Evolutionary conservation across 2,797 vertebrate species (phyloP).

Genomic region (Sebastes matsubarae): DNA sequence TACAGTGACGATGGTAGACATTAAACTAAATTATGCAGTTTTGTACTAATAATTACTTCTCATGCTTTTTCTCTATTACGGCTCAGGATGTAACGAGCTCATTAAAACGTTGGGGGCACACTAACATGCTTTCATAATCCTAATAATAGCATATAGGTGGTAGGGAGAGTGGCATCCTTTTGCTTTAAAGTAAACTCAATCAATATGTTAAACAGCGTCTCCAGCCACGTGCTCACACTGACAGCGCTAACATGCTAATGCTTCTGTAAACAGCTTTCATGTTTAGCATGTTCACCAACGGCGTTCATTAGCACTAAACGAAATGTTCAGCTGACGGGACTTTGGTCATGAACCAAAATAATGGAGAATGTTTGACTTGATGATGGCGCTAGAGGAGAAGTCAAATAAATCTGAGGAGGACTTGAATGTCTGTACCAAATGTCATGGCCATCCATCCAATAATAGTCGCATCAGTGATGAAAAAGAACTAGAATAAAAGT

Average conservation of each 20-base stretch:
- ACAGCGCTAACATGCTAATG: too few relatives aligned
- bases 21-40: neutral
- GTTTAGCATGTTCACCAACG: neutral
- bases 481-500: too few relatives aligned
- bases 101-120: neutral
- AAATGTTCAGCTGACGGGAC: neutral
- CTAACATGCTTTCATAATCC: too few relatives aligned
- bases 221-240: too few relatives aligned
- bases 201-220: too few relatives aligned
- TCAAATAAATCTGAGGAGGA: neutral
- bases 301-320: neutral
- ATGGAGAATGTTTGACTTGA: neutral
- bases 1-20: neutral
- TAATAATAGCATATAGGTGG: neutral
- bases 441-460: too few relatives aligned
- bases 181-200: neutral
- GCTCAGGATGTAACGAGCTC: neutral
- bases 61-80: neutral
- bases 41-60: neutral
- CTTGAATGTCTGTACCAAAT: neutral
- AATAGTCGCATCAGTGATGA: too few relatives aligned
- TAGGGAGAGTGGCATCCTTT: neutral
- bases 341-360: too few relatives aligned
- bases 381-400: neutral
- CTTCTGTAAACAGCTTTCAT: neutral